phyloP scores from a whole-genome alignment of 2,113 vertebrate genomes.

The Cavia porcellus region DNA sequence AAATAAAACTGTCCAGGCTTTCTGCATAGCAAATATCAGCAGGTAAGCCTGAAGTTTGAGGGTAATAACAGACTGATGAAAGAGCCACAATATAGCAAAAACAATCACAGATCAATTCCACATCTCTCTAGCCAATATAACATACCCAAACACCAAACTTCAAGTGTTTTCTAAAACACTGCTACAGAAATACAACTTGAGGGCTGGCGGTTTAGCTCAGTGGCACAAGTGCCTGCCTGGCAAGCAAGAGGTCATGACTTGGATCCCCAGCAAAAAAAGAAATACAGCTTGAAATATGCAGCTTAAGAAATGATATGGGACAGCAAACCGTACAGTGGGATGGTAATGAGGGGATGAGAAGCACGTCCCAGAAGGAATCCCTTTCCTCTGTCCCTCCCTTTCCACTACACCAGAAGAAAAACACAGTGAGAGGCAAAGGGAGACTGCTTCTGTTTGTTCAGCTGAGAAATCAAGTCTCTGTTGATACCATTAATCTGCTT shows the following conservation, averaged over 20 bases:
- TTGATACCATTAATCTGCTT: constrained; percentile 68
- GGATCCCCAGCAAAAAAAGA: no score
- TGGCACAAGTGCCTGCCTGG: no score
- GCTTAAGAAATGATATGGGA: background rate
- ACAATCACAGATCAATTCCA: background rate
- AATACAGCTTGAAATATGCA: background rate
- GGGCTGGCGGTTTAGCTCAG: no score
- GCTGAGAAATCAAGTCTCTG: constrained; percentile 66
- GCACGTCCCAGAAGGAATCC: background rate
- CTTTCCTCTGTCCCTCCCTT: background rate
- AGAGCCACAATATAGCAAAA: background rate
- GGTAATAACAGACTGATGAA: background rate
- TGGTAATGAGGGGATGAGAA: background rate
- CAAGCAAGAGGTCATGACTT: no score
- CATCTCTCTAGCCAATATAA: background rate
- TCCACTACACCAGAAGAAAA: background rate
- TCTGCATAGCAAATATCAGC: background rate
- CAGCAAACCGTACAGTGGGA: background rate
- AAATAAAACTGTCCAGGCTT: constrained; percentile 5
- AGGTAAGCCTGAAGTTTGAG: constrained; percentile 16
- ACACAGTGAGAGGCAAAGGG: background rate
- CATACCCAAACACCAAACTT: constrained; percentile 9
- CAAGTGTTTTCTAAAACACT: background rate
- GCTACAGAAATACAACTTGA: background rate
- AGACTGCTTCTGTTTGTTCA: constrained; percentile 48